phyloP scores from a whole-genome alignment of 2,888 invertebrate genomes.

The Cataglyphis cursor region DNA sequence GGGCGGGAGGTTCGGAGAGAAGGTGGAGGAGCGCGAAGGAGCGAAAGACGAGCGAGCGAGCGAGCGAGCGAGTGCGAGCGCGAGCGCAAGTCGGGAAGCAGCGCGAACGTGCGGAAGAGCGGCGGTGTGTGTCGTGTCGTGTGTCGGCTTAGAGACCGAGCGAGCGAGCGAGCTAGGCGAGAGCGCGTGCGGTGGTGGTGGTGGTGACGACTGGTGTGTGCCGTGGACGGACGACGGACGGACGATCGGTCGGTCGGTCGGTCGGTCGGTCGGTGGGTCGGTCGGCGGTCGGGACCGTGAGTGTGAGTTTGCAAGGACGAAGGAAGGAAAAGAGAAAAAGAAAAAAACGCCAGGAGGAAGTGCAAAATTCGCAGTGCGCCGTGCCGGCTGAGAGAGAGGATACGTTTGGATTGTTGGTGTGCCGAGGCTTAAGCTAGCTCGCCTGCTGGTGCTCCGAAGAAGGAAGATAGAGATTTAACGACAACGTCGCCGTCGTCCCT shows the following conservation, averaged over 20 bases:
- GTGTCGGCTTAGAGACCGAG: conserved; percentile 67
- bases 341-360: conserved; percentile 11
- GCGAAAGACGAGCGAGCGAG: conserved; percentile 71
- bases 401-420: too few species aligned
- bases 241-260: conserved; percentile 79
- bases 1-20: conserved; percentile 46
- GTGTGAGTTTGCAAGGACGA: conserved; percentile 73
- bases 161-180: conserved; percentile 66
- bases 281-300: conserved; percentile 77
- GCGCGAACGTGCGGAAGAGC: conserved; percentile 59
- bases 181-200: conserved; percentile 76
- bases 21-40: conserved; percentile 66
- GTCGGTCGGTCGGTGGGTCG: conserved; percentile 82
- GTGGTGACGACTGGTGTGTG: conserved; percentile 81
- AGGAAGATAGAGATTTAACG: too few species aligned
- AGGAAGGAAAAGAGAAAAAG: conserved; percentile 23
- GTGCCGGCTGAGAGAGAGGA: too few species aligned
- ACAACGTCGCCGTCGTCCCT: conserved; percentile 49
- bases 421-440: too few species aligned
- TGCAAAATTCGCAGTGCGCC: conserved; percentile 75
- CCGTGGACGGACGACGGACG: conserved; percentile 82
- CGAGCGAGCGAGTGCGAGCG: conserved; percentile 64
- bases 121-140: conserved; percentile 75
- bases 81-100: conserved; percentile 69
- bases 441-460: too few species aligned